These are phyloP conservation scores for Catocala sponsa DNA, from an alignment of 2,888 invertebrate species.

Conservation along the genomic window DNA sequence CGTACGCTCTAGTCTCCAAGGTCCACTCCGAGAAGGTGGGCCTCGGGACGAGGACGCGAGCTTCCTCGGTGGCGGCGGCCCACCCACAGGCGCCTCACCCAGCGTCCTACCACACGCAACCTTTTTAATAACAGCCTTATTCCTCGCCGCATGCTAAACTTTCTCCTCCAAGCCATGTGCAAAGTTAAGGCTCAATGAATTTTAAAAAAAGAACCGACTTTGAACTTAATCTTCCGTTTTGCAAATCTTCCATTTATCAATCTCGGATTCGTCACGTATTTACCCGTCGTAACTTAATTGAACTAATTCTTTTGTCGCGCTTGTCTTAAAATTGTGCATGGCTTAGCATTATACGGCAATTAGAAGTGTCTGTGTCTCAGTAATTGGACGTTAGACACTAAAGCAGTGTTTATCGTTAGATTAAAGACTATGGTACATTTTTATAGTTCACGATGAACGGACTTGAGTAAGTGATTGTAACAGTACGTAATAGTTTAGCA, in stretches of 20 bases:
- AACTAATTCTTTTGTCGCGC: conserved; percentile 30
- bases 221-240: conserved; percentile 5
- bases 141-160: conserved; percentile 76
- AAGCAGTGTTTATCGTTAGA: conserved; percentile 43
- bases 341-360: conserved; percentile 38
- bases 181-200: conserved; percentile 60
- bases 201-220: conserved; percentile 7
- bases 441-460: conserved; percentile 36
- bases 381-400: conserved; percentile 42
- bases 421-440: conserved; percentile 42
- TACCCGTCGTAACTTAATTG: conserved; percentile 26
- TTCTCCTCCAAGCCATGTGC: conserved; percentile 68
- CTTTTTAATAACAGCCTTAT: conserved; percentile 76
- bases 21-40: conserved; percentile 89
- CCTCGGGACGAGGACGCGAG: conserved; percentile 81
- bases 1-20: conserved; percentile 90
- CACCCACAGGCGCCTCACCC: conserved; percentile 59
- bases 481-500: conserved; percentile 44
- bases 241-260: conserved; percentile 7
- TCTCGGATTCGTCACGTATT: conserved; percentile 32
- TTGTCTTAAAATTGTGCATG: conserved; percentile 52
- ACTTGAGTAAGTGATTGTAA: conserved; percentile 42
- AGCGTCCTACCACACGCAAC: conserved; percentile 62
- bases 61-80: conserved; percentile 76
- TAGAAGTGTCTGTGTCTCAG: conserved; percentile 35